A percentile compares a stretch with the other conserved stretches of the same genome.
phyloP scores from a whole-genome alignment of 2,797 vertebrate species.

The Lithobates pipiens region DNA sequence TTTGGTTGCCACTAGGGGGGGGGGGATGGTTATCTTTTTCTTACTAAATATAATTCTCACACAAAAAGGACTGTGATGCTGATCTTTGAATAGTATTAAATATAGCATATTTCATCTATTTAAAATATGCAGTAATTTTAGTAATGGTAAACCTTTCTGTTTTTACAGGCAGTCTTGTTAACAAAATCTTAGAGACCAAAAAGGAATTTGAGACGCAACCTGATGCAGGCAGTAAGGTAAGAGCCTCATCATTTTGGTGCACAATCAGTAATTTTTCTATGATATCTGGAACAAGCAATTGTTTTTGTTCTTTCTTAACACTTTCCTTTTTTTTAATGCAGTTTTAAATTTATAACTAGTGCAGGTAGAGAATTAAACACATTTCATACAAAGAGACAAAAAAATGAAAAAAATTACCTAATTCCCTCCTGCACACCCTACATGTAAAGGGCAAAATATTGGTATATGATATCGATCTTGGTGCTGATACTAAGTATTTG shows the following conservation, averaged over 20 bases:
- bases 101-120: not conserved
- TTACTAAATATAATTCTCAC: too few relatives aligned
- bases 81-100: not conserved
- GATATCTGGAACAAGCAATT: too few relatives aligned
- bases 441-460: too few relatives aligned
- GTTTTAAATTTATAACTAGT: too few relatives aligned
- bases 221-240: conserved; percentile 85
- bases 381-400: too few relatives aligned
- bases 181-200: conserved; percentile 94
- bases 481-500: too few relatives aligned
- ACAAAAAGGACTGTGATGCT: not conserved
- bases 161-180: conserved; percentile 91
- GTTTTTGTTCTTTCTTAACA: too few relatives aligned
- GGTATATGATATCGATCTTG: too few relatives aligned
- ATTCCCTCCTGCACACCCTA: too few relatives aligned
- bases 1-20: not conserved
- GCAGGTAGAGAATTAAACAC: too few relatives aligned
- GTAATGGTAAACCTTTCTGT: not conserved
- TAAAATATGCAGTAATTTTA: not conserved
- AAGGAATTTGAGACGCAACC: conserved; percentile 88
- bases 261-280: not conserved
- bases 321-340: too few relatives aligned
- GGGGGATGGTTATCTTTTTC: not conserved
- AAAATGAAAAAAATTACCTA: too few relatives aligned
- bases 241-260: not conserved